These are phyloP conservation scores for Sympetrum striolatum DNA, from an alignment of 2,888 invertebrate genomes.

Conservation along the genomic window DNA sequence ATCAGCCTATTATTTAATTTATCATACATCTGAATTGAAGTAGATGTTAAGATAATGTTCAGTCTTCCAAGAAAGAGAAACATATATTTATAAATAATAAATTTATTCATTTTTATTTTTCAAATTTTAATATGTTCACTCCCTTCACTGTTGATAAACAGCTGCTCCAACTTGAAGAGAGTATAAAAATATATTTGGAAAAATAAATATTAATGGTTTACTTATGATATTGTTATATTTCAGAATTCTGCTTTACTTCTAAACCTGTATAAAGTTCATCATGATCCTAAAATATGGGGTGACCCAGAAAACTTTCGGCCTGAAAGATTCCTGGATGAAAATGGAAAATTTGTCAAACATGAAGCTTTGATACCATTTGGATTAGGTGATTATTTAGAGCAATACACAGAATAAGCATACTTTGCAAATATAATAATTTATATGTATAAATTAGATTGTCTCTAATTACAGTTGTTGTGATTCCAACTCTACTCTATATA, in stretches of 20 bases:
- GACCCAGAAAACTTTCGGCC: constrained; percentile 71
- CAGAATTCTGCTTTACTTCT: constrained; percentile 63
- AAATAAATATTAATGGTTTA: not conserved
- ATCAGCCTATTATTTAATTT: too few species aligned
- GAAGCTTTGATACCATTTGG: constrained; percentile 72
- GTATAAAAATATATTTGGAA: not conserved
- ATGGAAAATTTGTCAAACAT: constrained; percentile 64
- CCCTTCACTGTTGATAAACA: too few species aligned
- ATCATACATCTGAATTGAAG: too few species aligned
- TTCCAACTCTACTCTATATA: too few species aligned
- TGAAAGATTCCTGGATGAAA: constrained; percentile 67
- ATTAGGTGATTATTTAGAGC: constrained; percentile 60
- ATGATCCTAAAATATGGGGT: constrained; percentile 65
- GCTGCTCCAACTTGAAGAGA: too few species aligned
- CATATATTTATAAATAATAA: not conserved
- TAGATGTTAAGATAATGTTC: too few species aligned
- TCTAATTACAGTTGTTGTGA: too few species aligned
- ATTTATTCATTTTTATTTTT: not conserved
- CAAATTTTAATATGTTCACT: not conserved
- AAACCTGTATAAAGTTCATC: constrained; percentile 64
- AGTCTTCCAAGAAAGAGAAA: too few species aligned
- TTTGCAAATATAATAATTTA: too few species aligned
- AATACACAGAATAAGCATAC: too few species aligned
- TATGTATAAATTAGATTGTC: too few species aligned
- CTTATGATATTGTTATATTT: constrained; percentile 48